Conservation (phyloP, 2,113 vertebrate genomes). For the Lepisosteus osseus region DNA sequence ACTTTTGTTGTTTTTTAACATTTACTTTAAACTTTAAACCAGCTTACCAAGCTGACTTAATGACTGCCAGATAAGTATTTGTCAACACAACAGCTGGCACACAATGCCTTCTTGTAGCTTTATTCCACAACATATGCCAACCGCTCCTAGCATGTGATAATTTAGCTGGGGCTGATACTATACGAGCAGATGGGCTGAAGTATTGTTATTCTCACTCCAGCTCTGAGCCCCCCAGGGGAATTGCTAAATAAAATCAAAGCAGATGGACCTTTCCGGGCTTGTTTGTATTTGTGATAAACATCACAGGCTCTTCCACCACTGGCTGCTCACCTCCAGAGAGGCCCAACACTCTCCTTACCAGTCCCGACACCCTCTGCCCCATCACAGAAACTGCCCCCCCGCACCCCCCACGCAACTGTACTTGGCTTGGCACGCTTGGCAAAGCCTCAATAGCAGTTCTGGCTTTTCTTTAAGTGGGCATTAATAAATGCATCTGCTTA, state of each 20-base stretch:
- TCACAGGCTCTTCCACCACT: slow-evolving; percentile 64
- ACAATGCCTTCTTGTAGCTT: slow-evolving; percentile 92
- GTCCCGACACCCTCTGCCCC: too few species aligned
- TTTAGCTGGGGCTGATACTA: slow-evolving; percentile 83
- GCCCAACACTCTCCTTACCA: too few species aligned
- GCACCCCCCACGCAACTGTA: too few species aligned
- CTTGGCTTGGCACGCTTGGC: too few species aligned
- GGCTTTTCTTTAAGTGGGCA: too few species aligned
- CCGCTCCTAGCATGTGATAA: slow-evolving; percentile 88
- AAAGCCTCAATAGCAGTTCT: too few species aligned
- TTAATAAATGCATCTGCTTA: too few species aligned
- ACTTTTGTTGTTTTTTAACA: slow-evolving; percentile 34
- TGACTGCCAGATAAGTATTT: slow-evolving; percentile 91
- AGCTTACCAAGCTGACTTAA: slow-evolving; percentile 81
- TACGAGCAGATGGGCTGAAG: slow-evolving; percentile 88
- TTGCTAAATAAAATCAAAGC: slow-evolving; percentile 91
- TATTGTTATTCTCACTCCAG: slow-evolving; percentile 93
- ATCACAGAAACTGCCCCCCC: too few species aligned
- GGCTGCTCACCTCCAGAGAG: slow-evolving; percentile 45
- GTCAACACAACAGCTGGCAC: slow-evolving; percentile 92
- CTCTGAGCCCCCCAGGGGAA: slow-evolving; percentile 79
- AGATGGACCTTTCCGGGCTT: slow-evolving; percentile 91
- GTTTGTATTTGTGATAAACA: slow-evolving; percentile 81
- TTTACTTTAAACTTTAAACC: slow-evolving; percentile 63
- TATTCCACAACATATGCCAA: slow-evolving; percentile 95